Conservation (phyloP, 30 jellyfish, hydroid and myxozoan species). For the Aurelia aurita complex sp. Pacific region DNA sequence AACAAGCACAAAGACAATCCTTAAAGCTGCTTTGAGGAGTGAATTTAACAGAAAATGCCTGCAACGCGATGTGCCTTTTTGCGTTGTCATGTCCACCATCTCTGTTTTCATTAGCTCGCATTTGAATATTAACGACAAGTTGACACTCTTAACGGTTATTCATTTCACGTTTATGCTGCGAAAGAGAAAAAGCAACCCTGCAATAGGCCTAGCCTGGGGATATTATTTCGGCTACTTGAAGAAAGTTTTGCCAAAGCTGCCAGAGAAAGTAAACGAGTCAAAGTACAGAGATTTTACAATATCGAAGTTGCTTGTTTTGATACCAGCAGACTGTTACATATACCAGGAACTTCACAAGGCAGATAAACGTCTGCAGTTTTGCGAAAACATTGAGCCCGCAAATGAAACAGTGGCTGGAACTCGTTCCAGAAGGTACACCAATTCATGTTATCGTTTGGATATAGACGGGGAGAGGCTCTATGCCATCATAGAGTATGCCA, state of each 20-base stretch:
- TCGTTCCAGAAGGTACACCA: constrained; percentile 20
- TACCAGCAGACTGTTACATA: constrained; percentile 48
- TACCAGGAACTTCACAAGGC: constrained; percentile 13
- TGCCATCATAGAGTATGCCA: not conserved
- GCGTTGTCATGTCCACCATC: not conserved
- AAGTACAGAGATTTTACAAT: constrained; percentile 9
- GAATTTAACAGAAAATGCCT: constrained; percentile 12
- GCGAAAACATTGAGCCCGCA: constrained; percentile 18
- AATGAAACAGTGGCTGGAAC: constrained; percentile 32
- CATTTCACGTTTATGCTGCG: not conserved
- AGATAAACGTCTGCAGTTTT: constrained; percentile 1
- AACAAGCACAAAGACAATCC: not conserved
- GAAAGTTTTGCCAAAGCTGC: constrained; percentile 40
- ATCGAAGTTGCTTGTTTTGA: constrained; percentile 22
- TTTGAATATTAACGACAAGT: not conserved
- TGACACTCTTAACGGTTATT: not conserved
- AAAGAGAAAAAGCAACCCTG: constrained; percentile 12
- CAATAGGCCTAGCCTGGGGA: constrained; percentile 53
- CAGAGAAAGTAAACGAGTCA: constrained; percentile 8
- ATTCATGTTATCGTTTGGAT: constrained; percentile 25
- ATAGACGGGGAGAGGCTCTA: not conserved
- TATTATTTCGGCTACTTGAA: constrained; percentile 50
- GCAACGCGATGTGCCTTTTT: not conserved
- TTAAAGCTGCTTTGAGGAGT: constrained; percentile 21
- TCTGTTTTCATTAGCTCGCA: not conserved